Percentiles rank a stretch among this genome's conserved stretches.
phyloP scores from a whole-genome alignment of 1,140 invertebrate species.

The Bicyclus anynana region DNA sequence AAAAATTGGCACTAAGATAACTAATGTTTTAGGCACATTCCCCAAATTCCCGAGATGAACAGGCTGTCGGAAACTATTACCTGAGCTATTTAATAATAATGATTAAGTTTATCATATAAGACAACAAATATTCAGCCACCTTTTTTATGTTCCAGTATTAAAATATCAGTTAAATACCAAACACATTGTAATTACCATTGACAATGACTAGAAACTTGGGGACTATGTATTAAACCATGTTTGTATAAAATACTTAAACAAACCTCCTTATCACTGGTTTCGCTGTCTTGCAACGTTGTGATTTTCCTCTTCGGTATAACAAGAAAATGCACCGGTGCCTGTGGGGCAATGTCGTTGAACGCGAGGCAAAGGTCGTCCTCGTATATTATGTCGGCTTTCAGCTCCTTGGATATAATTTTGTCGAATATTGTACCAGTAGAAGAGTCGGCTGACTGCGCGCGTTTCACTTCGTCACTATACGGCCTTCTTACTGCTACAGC shows the following conservation, averaged over 20 bases:
- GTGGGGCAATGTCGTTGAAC: slow-evolving; percentile 87
- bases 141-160: no score
- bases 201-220: not conserved
- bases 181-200: not conserved
- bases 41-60: no score
- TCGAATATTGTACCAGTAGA: slow-evolving; percentile 84
- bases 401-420: slow-evolving; percentile 87
- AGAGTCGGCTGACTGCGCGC: slow-evolving; percentile 50
- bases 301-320: slow-evolving; percentile 89
- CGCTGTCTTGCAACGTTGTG: slow-evolving; percentile 77
- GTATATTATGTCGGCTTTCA: slow-evolving; percentile 88
- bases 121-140: no score
- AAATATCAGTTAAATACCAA: no score
- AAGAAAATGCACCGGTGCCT: slow-evolving; percentile 90
- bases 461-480: slow-evolving; percentile 67
- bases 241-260: slow-evolving; percentile 6
- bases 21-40: no score
- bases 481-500: slow-evolving; percentile 54
- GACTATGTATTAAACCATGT: not conserved
- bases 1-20: no score
- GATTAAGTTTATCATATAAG: no score
- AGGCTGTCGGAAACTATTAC: no score
- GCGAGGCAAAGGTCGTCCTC: slow-evolving; percentile 89
- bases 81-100: no score
- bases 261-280: slow-evolving; percentile 68